Percentiles rank a stretch among this genome's conserved stretches.
These are phyloP conservation scores for Drosophila testacea DNA, from an alignment of 2,888 invertebrate species.

Conservation along the genomic window DNA sequence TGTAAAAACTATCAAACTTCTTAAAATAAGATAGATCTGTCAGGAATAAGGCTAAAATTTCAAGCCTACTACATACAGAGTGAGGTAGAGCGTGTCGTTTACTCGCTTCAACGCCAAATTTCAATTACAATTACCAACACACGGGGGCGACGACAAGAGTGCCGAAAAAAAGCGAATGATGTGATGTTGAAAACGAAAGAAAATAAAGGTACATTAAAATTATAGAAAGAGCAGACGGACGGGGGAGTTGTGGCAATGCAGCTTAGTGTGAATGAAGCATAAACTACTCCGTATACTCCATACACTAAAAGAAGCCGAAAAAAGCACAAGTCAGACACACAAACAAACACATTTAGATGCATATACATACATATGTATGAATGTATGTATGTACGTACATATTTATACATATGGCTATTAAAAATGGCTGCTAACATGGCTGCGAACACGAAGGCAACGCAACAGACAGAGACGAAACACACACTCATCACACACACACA, in stretches of 20 bases:
- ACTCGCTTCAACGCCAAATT: slow-evolving; percentile 82
- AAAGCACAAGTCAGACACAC: slow-evolving; percentile 17
- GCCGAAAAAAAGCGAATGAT: slow-evolving; percentile 18
- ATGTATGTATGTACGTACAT: slow-evolving; percentile 12
- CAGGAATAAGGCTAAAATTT: too few relatives aligned
- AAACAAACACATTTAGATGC: neutral
- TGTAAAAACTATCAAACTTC: too few relatives aligned
- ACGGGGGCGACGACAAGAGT: slow-evolving; percentile 21
- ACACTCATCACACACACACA: slow-evolving; percentile 23
- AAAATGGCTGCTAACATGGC: slow-evolving; percentile 82
- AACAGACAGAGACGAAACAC: slow-evolving; percentile 64
- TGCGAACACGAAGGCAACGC: slow-evolving; percentile 65
- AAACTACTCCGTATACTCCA: slow-evolving; percentile 33
- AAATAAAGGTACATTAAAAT: neutral
- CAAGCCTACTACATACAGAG: slow-evolving; percentile 23
- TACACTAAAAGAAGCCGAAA: slow-evolving; percentile 16
- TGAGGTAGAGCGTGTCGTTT: slow-evolving; percentile 51
- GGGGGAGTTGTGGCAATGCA: slow-evolving; percentile 50
- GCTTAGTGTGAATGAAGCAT: slow-evolving; percentile 59
- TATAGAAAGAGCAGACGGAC: neutral
- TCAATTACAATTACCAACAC: slow-evolving; percentile 81
- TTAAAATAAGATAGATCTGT: too few relatives aligned
- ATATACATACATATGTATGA: slow-evolving; percentile 1
- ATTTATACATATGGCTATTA: slow-evolving; percentile 65
- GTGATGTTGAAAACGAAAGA: slow-evolving; percentile 15